Base-by-base conservation (phyloP, 1,140 invertebrate genomes). In the Penaeus indicus region DNA sequence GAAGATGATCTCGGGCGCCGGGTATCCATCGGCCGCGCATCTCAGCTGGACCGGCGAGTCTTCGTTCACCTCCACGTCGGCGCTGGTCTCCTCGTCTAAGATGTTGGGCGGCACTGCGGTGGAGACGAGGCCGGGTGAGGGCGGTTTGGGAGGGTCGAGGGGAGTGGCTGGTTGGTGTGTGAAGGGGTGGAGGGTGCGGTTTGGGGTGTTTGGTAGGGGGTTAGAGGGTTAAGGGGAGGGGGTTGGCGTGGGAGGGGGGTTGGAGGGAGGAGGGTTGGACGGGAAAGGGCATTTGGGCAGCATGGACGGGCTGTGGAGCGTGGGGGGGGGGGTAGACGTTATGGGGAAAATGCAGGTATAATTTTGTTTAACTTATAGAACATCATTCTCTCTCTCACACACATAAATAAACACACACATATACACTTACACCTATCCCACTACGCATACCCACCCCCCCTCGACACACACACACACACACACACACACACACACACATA, bases 1-100 rank as follows among this genome's bases (percentile, higher is more conserved):
- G 81, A 91, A 91, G 32, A 19, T 32, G 18, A 91, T 87, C 61
- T 89, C 86, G 0, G 90, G 90, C 1, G 88, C 88, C 4, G 90
- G 90, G 77, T 89, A 91, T 3, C 90, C 90, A 22, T 82, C 79
- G 27, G 90, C 90, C 3, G 75, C 82, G 67, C 90, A 91, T 64
- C 83, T 69, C 22, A 91, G 77, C 60, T 80, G 77, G 16, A 88
- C 88, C 3, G 82, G 85, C 11, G 75, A 38, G 47, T 91, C 90
- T 78, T 91, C 90, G n/a, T 84, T 88, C 32, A 91, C 90, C 38
- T 91, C 90, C 27, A 90, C 88, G 83, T 91, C 90, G 0, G 88
- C 87, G 64, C 90, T 91, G 1, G 87, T 84, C 78, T 91, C 72
- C 75, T 85, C 90, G 77, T 91, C 90, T n/a, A 91, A 25, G 84